Evolutionary conservation across 1,140 invertebrate species (phyloP).

Genomic region (Diorhabda elongata): DNA sequence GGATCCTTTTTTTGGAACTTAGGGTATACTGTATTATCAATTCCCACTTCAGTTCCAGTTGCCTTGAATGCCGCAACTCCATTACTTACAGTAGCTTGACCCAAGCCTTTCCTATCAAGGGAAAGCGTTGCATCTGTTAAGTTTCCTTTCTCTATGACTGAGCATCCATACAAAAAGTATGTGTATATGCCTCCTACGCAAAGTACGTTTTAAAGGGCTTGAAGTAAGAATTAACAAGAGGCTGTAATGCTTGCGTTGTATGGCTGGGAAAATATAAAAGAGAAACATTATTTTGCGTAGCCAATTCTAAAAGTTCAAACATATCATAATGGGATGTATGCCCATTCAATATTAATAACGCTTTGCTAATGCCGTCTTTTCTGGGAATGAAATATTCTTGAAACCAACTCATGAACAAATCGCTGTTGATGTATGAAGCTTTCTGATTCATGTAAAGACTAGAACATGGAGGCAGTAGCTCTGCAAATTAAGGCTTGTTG

Average conservation of each 20-base stretch:
- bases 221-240: conserved; percentile 37
- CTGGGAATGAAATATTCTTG: conserved; percentile 37
- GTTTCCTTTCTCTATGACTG: too few relatives aligned
- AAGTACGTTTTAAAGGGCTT: conserved; percentile 32
- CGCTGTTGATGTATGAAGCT: conserved; percentile 31
- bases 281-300: conserved; percentile 36
- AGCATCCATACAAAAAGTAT: conserved; percentile 33
- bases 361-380: conserved; percentile 39
- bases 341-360: conserved; percentile 45
- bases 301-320: conserved; percentile 32
- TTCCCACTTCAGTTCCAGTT: too few relatives aligned
- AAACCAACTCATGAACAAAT: conserved; percentile 33
- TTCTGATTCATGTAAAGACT: conserved; percentile 33
- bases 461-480: conserved; percentile 35
- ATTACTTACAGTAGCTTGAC: too few relatives aligned
- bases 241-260: conserved; percentile 39
- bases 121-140: too few relatives aligned
- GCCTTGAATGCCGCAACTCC: too few relatives aligned
- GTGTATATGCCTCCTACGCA: too few relatives aligned
- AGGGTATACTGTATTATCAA: too few relatives aligned
- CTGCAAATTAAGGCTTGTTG: conserved; percentile 28
- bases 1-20: too few relatives aligned
- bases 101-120: too few relatives aligned
- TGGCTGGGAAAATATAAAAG: conserved; percentile 39
- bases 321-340: conserved; percentile 40